A percentile compares a stretch with the other conserved stretches of the same genome.
phyloP scores from a whole-genome alignment of 1,140 invertebrate species.

The Papilio polytes region DNA sequence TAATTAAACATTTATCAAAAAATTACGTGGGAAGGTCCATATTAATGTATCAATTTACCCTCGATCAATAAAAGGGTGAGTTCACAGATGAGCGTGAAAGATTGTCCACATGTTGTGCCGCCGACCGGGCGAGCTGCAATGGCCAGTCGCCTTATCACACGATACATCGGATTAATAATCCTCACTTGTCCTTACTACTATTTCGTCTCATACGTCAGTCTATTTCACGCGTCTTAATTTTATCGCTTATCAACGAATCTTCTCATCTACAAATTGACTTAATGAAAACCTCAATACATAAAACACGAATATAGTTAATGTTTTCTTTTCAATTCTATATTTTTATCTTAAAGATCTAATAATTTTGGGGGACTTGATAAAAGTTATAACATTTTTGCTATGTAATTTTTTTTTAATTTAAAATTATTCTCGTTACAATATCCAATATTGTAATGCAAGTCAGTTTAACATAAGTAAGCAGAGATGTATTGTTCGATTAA shows the following conservation, averaged over 20 bases:
- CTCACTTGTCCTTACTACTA: conserved; percentile 71
- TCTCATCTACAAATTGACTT: not conserved
- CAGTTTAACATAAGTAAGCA: conserved; percentile 24
- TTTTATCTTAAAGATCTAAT: not conserved
- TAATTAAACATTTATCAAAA: conserved; percentile 6
- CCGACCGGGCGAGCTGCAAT: conserved; percentile 51
- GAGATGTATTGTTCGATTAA: conserved; percentile 37
- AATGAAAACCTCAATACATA: not conserved
- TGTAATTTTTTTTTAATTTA: not conserved
- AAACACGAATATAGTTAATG: not conserved
- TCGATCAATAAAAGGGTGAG: conserved; percentile 77
- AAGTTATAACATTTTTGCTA: not conserved
- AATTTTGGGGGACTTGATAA: too few species aligned
- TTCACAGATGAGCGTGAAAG: conserved; percentile 84
- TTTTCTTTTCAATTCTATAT: not conserved
- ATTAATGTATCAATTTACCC: conserved; percentile 52
- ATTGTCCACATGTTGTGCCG: conserved; percentile 84
- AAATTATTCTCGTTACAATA: not conserved
- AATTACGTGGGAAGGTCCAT: conserved; percentile 51
- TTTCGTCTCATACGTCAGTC: conserved; percentile 70
- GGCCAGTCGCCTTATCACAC: conserved; percentile 66
- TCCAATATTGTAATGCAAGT: conserved; percentile 2
- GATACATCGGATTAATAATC: conserved; percentile 77
- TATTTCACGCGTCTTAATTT: conserved; percentile 45
- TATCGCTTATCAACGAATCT: conserved; percentile 25